These are phyloP conservation scores for Melanophora roralis DNA, from an alignment of 2,888 invertebrate genomes.

Conservation along the genomic window DNA sequence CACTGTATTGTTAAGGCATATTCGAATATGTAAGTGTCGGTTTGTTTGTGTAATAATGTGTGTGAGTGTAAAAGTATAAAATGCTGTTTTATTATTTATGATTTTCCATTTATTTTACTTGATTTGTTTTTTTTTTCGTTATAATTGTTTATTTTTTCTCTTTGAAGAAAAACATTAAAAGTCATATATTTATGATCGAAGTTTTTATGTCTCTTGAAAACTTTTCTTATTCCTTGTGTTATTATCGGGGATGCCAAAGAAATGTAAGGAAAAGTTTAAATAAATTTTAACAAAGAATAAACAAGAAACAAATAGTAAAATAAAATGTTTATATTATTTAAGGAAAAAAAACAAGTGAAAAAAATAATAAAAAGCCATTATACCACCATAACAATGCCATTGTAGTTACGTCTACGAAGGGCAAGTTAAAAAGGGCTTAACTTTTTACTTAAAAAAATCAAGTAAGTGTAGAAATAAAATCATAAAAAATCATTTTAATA, in stretches of 20 bases:
- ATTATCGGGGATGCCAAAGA: neutral
- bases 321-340: slow-evolving; percentile 21
- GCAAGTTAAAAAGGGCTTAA: neutral
- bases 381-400: neutral
- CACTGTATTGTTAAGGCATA: slow-evolving; percentile 54
- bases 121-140: neutral
- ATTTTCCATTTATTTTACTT: slow-evolving; percentile 25
- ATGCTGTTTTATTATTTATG: slow-evolving; percentile 49
- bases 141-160: neutral
- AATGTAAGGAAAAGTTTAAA: neutral
- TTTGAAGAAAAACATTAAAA: slow-evolving; percentile 37
- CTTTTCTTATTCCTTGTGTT: neutral
- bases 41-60: neutral
- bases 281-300: neutral
- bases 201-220: slow-evolving; percentile 37
- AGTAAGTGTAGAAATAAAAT: too few species aligned
- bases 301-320: slow-evolving; percentile 30
- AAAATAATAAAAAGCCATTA: neutral
- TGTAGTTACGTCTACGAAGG: too few species aligned
- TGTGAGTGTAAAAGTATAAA: neutral
- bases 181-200: slow-evolving; percentile 54
- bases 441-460: too few species aligned
- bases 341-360: slow-evolving; percentile 8
- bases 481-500: too few species aligned
- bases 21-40: slow-evolving; percentile 5